Base-by-base conservation (phyloP, 2,113 vertebrate species). In the Alethe castanea region DNA sequence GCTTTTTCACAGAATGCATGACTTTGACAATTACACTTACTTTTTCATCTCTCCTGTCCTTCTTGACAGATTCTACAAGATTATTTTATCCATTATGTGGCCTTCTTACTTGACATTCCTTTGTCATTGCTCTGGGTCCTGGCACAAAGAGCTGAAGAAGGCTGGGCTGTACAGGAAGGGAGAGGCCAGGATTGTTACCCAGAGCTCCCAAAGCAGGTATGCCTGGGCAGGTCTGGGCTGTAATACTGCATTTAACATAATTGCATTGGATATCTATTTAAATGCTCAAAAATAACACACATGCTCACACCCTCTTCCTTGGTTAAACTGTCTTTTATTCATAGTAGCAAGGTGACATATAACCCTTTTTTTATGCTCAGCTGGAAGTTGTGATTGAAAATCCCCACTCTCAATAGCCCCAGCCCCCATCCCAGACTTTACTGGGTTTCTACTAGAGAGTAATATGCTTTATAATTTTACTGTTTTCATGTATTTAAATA, bases 321-420 rank as follows among this genome's bases (percentile, higher is more conserved):
- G 44, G 17, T 64, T 72, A 57, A 87, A n/a, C 19, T 50, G 6
- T 28, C 9, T 60, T 65, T 48, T 23, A n/a, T 84, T 56, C 14
- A 20, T 17, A 40, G 87, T n/a, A 71, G 12, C 17, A 56, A 64
- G 31, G 28, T 1, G 3, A 76, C 5, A 22, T 12, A 7, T 3
- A 56, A 40, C 8, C 4, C 26, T 23, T 59, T 70, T 78, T 59
- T 81, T 9, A 17, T 50, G 14, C 6, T 66, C 23, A 26, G 18
- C 4, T 82, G 50, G 42, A 24, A 82, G 36, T 8, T 80, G 38
- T 53, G 54, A 20, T 47, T 81, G 50, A 72, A 94, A 64, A 23
- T 0, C 5, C 4, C 0, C 12, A 7, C 11, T n/a, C 13, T 52
- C 17, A 47, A 23, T 38, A 38, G 2, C 11, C 12, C 18, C 35